Conservation (phyloP, 2,888 invertebrate species). For the Drosophila borborema region DNA sequence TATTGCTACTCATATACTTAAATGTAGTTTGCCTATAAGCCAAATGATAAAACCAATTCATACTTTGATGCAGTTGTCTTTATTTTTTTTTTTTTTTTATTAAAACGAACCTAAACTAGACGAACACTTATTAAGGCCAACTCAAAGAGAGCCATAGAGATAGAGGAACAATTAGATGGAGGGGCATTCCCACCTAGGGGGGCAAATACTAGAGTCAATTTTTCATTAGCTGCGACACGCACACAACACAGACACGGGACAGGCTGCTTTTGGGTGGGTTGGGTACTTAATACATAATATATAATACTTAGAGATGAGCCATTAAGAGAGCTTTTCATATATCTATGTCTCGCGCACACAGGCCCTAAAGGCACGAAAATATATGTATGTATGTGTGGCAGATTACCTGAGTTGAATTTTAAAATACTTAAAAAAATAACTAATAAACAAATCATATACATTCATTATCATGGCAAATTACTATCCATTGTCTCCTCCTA, state of each 20-base stretch:
- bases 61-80: too few relatives aligned
- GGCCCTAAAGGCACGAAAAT: background rate
- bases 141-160: background rate
- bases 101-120: too few relatives aligned
- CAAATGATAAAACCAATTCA: slow-evolving; percentile 42
- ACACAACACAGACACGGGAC: slow-evolving; percentile 52
- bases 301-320: slow-evolving; percentile 14
- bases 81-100: background rate
- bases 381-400: too few relatives aligned
- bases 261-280: slow-evolving; percentile 57
- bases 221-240: slow-evolving; percentile 28
- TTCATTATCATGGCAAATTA: too few relatives aligned
- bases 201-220: slow-evolving; percentile 17
- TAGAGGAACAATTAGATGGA: background rate
- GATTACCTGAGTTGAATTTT: too few relatives aligned
- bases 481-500: too few relatives aligned
- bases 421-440: too few relatives aligned
- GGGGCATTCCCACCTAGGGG: background rate
- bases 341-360: background rate
- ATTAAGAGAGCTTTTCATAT: background rate
- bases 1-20: slow-evolving; percentile 49
- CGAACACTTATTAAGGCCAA: slow-evolving; percentile 17
- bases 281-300: slow-evolving; percentile 18
- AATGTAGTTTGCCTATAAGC: slow-evolving; percentile 25
- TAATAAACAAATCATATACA: too few relatives aligned